These are phyloP conservation scores for Sepiola atlantica DNA, from an alignment of 2,888 invertebrate genomes.

Conservation along the genomic window DNA sequence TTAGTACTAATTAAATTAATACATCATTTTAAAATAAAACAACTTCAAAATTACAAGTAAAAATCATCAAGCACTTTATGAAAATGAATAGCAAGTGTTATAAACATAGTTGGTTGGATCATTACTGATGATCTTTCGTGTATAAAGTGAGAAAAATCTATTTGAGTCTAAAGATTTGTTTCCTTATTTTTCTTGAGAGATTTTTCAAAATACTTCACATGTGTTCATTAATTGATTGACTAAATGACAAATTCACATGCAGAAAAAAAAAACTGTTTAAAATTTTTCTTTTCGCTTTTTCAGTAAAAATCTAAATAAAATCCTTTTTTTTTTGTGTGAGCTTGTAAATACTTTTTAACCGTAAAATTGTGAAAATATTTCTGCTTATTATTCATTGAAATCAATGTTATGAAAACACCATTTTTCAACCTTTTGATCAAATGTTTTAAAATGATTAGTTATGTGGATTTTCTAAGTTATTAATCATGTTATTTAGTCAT, in stretches of 20 bases:
- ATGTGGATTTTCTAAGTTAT: background rate
- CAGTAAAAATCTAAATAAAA: background rate
- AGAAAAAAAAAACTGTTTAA: background rate
- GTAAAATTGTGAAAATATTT: background rate
- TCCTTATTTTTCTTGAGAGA: background rate
- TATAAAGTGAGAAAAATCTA: background rate
- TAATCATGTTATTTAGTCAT: background rate
- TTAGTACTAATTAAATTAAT: background rate
- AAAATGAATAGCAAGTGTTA: background rate
- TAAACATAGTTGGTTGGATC: background rate
- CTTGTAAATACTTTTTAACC: background rate
- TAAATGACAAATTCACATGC: background rate
- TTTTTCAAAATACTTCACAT: background rate
- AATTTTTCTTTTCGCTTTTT: background rate
- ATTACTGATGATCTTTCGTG: background rate
- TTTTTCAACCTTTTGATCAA: background rate
- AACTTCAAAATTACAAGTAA: background rate
- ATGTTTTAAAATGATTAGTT: constrained; percentile 9
- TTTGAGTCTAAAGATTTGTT: background rate
- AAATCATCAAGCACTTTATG: background rate
- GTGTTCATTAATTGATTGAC: constrained; percentile 21
- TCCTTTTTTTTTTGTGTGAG: background rate
- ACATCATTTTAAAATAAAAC: background rate
- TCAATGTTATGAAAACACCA: background rate
- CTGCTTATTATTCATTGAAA: background rate